These are phyloP conservation scores for Tamias sibiricus DNA, from an alignment of 2,113 vertebrate species.

Conservation along the genomic window DNA sequence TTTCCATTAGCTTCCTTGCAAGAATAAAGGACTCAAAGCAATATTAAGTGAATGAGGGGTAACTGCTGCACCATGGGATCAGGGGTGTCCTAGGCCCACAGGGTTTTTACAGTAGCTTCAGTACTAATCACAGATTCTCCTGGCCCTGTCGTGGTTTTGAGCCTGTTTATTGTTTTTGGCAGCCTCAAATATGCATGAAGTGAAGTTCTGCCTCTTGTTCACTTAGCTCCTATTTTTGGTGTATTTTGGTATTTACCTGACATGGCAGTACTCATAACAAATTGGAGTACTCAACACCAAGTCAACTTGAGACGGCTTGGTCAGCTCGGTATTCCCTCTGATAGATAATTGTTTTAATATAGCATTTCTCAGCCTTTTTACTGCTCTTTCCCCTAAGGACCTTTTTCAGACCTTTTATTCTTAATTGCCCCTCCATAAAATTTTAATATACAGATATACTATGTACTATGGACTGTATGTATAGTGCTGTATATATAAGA, in stretches of 20 bases:
- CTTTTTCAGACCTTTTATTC: not conserved
- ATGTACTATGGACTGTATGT: not conserved
- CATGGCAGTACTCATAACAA: not conserved
- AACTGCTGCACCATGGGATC: no score
- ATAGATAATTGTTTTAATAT: not conserved
- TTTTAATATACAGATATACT: not conserved
- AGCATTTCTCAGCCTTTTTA: not conserved
- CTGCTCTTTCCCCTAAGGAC: not conserved
- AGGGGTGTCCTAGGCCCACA: fast-evolving
- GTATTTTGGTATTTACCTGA: not conserved
- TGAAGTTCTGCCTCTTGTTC: not conserved
- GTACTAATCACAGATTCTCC: fast-evolving
- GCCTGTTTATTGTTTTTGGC: not conserved
- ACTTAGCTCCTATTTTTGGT: not conserved
- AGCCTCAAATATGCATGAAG: not conserved
- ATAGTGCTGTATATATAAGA: not conserved
- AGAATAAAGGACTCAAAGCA: not conserved
- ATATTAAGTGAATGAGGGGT: not conserved
- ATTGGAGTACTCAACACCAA: not conserved
- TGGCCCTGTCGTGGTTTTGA: not conserved
- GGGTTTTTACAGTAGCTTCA: not conserved
- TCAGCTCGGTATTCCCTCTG: not conserved
- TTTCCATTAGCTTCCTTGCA: not conserved
- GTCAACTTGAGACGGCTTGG: not conserved
- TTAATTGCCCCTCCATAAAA: not conserved